These are phyloP conservation scores for Sebastes trivittatus DNA, from an alignment of 2,797 vertebrate genomes.

Conservation along the genomic window DNA sequence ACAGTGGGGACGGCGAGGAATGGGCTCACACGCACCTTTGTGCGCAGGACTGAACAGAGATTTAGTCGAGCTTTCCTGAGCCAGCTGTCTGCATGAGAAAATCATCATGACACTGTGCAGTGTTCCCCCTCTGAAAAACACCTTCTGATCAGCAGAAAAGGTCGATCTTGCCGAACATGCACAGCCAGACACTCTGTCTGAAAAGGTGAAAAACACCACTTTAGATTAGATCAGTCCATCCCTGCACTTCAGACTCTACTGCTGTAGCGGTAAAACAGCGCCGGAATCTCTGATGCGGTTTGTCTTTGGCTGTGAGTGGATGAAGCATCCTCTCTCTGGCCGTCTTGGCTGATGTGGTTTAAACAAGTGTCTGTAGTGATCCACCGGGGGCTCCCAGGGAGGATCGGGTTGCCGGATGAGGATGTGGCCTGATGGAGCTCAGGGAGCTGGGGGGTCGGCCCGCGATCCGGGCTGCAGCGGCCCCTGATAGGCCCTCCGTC, in stretches of 20 bases:
- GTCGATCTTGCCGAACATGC: conserved; percentile 10
- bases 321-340: conserved; percentile 72
- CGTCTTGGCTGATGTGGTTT: conserved; percentile 77
- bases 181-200: conserved; percentile 11
- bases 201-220: conserved; percentile 50
- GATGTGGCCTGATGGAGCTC: conserved; percentile 76
- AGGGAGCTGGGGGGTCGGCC: conserved; percentile 46
- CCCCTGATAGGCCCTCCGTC: conserved; percentile 36
- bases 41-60: conserved; percentile 53
- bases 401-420: conserved; percentile 77
- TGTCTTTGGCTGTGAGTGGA: conserved; percentile 61
- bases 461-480: conserved; percentile 3
- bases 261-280: conserved; percentile 30
- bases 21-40: conserved; percentile 68
- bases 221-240: conserved; percentile 52
- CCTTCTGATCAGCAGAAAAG: conserved; percentile 47
- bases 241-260: conserved; percentile 33
- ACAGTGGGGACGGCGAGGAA: conserved; percentile 57
- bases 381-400: conserved; percentile 64
- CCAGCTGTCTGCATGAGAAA: conserved; percentile 68
- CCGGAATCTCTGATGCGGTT: conserved; percentile 63
- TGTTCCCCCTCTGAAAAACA: conserved; percentile 26
- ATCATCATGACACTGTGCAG: conserved; percentile 35
- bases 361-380: conserved; percentile 78
- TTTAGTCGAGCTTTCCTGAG: conserved; percentile 61